phyloP scores from a whole-genome alignment of 1,140 invertebrate species.

The Drosophila nebulosa region DNA sequence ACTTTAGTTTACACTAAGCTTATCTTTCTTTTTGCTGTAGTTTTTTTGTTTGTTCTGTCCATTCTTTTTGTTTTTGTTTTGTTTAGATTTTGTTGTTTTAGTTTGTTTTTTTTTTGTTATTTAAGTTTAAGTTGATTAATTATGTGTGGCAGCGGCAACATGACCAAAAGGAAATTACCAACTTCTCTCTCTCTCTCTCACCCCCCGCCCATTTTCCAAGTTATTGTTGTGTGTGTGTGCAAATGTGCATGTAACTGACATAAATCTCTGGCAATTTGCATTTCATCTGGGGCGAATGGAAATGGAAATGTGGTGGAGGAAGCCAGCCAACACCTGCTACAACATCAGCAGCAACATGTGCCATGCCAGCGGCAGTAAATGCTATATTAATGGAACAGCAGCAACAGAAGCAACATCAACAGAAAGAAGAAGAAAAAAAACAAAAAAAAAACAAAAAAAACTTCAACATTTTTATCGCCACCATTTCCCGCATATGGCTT shows the following conservation, averaged over 20 bases:
- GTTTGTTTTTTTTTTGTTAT: neutral
- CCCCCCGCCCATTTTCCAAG: neutral
- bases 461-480: constrained; percentile 17
- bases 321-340: neutral
- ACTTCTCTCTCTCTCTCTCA: neutral
- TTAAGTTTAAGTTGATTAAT: constrained; percentile 6
- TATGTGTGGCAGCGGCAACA: neutral
- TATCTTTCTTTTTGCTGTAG: constrained; percentile 20
- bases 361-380: neutral
- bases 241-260: constrained; percentile 18
- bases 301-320: neutral
- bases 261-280: constrained; percentile 53
- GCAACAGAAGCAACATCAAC: neutral
- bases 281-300: constrained; percentile 26
- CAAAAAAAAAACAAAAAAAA: constrained; percentile 6
- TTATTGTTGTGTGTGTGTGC: neutral
- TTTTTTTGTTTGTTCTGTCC: constrained; percentile 8
- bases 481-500: constrained; percentile 30
- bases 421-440: constrained; percentile 13
- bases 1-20: constrained; percentile 6
- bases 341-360: constrained; percentile 18
- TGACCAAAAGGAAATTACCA: neutral
- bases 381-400: neutral
- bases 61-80: neutral
- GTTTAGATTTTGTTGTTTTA: neutral